Evolutionary conservation across 2,888 invertebrate species (phyloP).

Genomic region (Caenorhabditis auriculariae): DNA sequence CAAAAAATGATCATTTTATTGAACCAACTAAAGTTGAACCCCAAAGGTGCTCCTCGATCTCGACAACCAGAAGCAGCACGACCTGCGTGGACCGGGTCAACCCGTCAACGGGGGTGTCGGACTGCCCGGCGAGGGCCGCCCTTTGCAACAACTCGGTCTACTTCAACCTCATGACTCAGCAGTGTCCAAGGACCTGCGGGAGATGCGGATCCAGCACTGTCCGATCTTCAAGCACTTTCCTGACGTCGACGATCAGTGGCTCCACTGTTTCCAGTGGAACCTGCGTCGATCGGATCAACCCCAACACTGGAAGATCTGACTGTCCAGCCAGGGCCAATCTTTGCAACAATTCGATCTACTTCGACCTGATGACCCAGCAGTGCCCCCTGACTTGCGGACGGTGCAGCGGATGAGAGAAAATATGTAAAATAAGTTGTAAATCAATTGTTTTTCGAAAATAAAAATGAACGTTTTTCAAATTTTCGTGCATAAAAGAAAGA

Average conservation of each 20-base stretch:
- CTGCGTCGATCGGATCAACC: slow-evolving; percentile 2
- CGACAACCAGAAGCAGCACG: too few relatives aligned
- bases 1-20: too few relatives aligned
- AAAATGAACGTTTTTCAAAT: too few relatives aligned
- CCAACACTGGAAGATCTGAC: slow-evolving; percentile 1
- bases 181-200: slow-evolving; percentile 5
- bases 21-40: too few relatives aligned
- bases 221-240: neutral
- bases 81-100: slow-evolving; percentile 7
- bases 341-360: slow-evolving; percentile 5
- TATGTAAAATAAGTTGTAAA: too few relatives aligned
- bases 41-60: too few relatives aligned
- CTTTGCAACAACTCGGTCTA: neutral
- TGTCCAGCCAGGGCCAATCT: slow-evolving; percentile 1
- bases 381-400: slow-evolving; percentile 6
- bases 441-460: too few relatives aligned
- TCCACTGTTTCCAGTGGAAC: too few relatives aligned
- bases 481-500: too few relatives aligned
- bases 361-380: slow-evolving; percentile 1
- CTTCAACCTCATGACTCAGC: slow-evolving; percentile 2
- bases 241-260: neutral
- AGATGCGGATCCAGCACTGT: neutral
- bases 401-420: slow-evolving; percentile 3
- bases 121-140: neutral
- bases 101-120: slow-evolving; percentile 2